Percentiles rank a stretch among this genome's conserved stretches.
Evolutionary conservation across 2,888 invertebrate genomes (phyloP).

Genomic region (Perithous albicinctus): DNA sequence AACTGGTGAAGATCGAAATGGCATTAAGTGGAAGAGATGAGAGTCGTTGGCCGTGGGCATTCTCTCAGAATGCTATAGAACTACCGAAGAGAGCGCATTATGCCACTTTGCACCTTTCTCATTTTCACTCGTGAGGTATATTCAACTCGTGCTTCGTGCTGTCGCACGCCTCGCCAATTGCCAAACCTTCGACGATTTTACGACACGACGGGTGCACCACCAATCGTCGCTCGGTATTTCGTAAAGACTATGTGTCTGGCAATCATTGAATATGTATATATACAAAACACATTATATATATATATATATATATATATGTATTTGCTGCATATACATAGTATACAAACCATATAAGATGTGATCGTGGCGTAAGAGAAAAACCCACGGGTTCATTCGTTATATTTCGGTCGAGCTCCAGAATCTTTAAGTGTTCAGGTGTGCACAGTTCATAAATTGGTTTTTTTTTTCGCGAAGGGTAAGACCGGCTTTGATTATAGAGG

Average conservation of each 20-base stretch:
- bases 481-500: background rate
- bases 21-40: constrained; percentile 30
- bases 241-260: constrained; percentile 49
- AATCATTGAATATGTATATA: constrained; percentile 44
- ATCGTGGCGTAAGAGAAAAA: background rate
- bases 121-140: constrained; percentile 56
- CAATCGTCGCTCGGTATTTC: constrained; percentile 50
- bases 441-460: background rate
- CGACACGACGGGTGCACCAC: constrained; percentile 44
- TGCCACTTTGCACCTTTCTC: constrained; percentile 68
- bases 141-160: constrained; percentile 23
- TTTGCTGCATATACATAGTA: background rate
- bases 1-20: constrained; percentile 30
- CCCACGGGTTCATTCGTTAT: background rate
- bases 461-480: constrained; percentile 2
- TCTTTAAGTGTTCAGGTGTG: background rate
- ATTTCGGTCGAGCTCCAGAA: background rate
- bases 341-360: background rate
- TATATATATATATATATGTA: constrained; percentile 21
- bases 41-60: constrained; percentile 31
- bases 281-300: constrained; percentile 37
- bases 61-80: constrained; percentile 32
- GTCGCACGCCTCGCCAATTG: constrained; percentile 53
- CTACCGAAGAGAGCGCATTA: constrained; percentile 47
- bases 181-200: constrained; percentile 56